phyloP scores from a whole-genome alignment of 2,797 vertebrate species.

The Paguma larvata region DNA sequence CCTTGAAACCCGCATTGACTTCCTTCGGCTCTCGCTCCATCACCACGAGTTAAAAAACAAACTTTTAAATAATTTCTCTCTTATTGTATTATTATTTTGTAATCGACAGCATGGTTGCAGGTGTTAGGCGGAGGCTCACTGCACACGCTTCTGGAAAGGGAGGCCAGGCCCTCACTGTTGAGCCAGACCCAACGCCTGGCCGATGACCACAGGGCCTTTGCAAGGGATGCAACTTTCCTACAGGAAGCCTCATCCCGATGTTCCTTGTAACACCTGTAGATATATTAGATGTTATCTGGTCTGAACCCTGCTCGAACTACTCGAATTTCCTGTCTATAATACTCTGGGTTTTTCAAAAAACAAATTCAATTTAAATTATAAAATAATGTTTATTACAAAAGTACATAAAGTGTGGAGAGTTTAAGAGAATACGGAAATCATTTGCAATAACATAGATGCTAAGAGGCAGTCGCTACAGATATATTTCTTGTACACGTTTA shows the following conservation, averaged over 20 bases:
- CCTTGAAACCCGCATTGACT: background rate
- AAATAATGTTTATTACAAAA: background rate
- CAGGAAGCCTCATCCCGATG: background rate
- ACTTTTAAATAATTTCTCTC: background rate
- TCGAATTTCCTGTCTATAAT: background rate
- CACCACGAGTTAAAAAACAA: background rate
- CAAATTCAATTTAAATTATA: background rate
- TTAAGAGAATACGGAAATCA: background rate
- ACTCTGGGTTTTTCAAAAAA: background rate
- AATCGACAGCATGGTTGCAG: background rate
- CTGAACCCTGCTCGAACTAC: background rate
- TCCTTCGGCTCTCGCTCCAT: accelerated
- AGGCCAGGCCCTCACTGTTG: accelerated
- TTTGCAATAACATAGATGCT: background rate
- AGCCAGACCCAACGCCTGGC: background rate
- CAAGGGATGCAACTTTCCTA: accelerated
- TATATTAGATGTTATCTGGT: accelerated
- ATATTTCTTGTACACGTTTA: accelerated
- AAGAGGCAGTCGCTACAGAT: accelerated
- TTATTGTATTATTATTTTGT: background rate
- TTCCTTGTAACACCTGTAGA: accelerated
- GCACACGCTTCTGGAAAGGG: no score
- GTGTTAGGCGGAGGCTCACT: background rate
- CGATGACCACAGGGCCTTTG: accelerated
- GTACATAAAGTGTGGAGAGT: background rate